A percentile compares a stretch with the other conserved stretches of the same genome.
phyloP scores from a whole-genome alignment of 2,888 invertebrate species.

The Ptilodon capucinus region DNA sequence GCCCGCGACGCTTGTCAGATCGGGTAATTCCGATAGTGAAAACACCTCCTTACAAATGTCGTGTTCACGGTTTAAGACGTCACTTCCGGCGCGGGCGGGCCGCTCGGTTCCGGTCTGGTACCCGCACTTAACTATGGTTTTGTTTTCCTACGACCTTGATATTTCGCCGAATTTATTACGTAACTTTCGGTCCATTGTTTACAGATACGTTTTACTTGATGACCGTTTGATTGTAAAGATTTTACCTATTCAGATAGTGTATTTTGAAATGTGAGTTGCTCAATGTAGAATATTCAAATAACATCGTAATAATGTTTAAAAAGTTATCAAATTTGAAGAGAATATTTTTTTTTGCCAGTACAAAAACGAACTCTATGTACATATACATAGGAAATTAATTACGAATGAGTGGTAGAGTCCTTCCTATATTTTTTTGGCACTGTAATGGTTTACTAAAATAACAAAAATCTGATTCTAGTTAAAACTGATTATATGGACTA shows the following conservation, averaged over 20 bases:
- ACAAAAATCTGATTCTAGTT: no score
- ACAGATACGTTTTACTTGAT: constrained; percentile 15
- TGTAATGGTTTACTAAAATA: no score
- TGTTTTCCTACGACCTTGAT: constrained; percentile 70
- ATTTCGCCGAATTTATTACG: constrained; percentile 44
- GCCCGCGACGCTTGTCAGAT: constrained; percentile 47
- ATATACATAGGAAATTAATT: no score
- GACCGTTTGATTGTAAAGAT: constrained; percentile 18
- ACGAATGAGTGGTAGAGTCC: no score
- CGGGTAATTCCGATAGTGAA: constrained; percentile 71
- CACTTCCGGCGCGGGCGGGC: constrained; percentile 64
- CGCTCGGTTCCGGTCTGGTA: constrained; percentile 66
- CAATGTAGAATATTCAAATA: no score
- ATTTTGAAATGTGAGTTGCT: neutral
- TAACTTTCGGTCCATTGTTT: constrained; percentile 44
- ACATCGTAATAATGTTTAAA: no score
- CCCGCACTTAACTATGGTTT: constrained; percentile 65
- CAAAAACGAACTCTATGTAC: no score
- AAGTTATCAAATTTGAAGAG: no score
- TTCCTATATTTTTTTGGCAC: no score
- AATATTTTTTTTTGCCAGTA: no score
- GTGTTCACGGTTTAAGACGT: constrained; percentile 46
- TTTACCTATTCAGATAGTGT: neutral
- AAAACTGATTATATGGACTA: no score
- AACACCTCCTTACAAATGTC: constrained; percentile 42